Base-by-base conservation (phyloP, 2,888 invertebrate genomes). In the Cacoxenus indagator region DNA sequence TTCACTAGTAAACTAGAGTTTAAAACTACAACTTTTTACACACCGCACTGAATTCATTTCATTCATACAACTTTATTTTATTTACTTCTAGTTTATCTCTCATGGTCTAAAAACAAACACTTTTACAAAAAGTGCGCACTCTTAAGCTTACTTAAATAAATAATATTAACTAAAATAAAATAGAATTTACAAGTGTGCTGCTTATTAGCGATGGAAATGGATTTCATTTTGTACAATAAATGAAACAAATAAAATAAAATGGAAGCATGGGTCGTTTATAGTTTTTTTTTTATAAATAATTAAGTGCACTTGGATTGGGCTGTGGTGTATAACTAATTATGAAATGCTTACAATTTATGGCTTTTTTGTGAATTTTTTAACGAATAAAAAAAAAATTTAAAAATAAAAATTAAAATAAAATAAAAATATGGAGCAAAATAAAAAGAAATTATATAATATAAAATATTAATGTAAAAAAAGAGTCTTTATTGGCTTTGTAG, bases 401-500 rank as follows among this genome's bases (percentile, higher is more conserved):
- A n/a, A 43, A 43, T 43, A 0, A 43, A n/a, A n/a, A 43, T 43
- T 43, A 43, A 43, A 43, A 43, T 43, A n/a, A n/a, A 43, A 43
- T 2, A 43, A 43, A n/a, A 3, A 43, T 43, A 43, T 0, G n/a
- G 17, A 9, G 17, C 3, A 51, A 51, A 51, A 51, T 51, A 51
- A 19, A 19, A 61, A 43, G n/a, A n/a, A 43, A n/a, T 43, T 43
- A 43, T 43, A n/a, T 43, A n/a, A 2, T 43, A 43, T 51, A 22
- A 19, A 19, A 6, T 51, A 51, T 51, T 51, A 19, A 17, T 17
- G 14, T 37, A 37, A 11, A 57, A 29, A 77, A 82, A 86, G 87
- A 87, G 87, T 87, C 87, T 87, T 86, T 87, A 78, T 87, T 87
- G 87, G 87, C 87, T 87, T 87, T 83, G 84, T 87, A 84, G 80